phyloP scores from a whole-genome alignment of 2,797 vertebrate genomes.

The Chloroceryle amazona region DNA sequence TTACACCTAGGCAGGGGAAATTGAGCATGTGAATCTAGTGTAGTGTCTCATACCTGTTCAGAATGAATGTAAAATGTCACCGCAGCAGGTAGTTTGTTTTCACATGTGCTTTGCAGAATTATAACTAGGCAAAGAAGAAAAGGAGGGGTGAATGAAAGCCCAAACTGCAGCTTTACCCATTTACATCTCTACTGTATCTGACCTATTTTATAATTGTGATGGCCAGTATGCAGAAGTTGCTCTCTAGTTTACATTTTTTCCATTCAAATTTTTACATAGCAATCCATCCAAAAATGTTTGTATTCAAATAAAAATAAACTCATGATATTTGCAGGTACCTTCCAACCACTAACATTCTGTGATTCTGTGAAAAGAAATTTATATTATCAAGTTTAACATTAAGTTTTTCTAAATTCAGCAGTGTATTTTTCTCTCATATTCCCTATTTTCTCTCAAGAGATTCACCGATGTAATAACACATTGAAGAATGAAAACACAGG shows the following conservation, averaged over 20 bases:
- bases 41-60: background rate
- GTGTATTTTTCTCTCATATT: background rate
- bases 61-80: slow-evolving; percentile 7
- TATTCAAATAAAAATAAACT: background rate
- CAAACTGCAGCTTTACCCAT: background rate
- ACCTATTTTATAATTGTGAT: background rate
- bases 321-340: background rate
- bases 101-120: background rate
- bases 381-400: background rate
- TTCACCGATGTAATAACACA: background rate
- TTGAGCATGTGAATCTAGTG: background rate
- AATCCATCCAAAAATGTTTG: background rate
- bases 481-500: background rate
- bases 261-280: background rate
- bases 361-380: background rate
- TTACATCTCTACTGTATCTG: background rate
- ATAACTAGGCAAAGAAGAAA: background rate
- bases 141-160: background rate
- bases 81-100: background rate
- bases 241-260: background rate
- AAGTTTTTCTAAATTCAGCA: background rate
- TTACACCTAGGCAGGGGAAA: slow-evolving; percentile 1
- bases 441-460: background rate
- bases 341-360: no score
- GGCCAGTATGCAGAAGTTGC: background rate